phyloP scores from a whole-genome alignment of 2,113 vertebrate species.

The Aramus guarauna region DNA sequence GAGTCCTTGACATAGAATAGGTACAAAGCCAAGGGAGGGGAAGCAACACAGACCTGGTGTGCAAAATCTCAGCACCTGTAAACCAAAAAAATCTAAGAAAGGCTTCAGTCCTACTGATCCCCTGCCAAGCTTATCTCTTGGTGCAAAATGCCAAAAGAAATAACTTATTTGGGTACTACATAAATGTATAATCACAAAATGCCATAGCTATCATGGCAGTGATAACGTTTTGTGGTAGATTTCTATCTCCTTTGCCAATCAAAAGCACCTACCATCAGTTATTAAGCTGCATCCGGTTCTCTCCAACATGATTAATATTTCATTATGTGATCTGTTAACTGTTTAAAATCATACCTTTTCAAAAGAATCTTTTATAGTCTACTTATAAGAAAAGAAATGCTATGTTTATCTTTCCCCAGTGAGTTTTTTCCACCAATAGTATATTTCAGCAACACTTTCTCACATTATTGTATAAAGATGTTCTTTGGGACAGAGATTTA shows the following conservation, averaged over 20 bases:
- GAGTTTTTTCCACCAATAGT: not conserved
- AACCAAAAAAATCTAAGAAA: not conserved
- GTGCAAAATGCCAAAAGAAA: not conserved
- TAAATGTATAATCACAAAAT: slow-evolving; percentile 21
- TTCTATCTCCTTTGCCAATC: slow-evolving; percentile 13
- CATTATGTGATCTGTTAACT: slow-evolving; percentile 46
- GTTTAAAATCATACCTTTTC: slow-evolving; percentile 41
- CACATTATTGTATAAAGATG: not conserved
- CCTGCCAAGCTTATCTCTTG: not conserved
- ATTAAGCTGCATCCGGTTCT: slow-evolving; percentile 44
- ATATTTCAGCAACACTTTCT: slow-evolving; percentile 7
- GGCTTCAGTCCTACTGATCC: not conserved
- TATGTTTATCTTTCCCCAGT: not conserved
- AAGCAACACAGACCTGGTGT: fast-evolving
- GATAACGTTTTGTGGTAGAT: slow-evolving; percentile 4
- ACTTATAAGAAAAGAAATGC: slow-evolving; percentile 18
- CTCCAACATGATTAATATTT: slow-evolving; percentile 28
- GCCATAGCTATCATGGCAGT: not conserved
- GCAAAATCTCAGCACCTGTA: not conserved
- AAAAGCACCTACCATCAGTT: slow-evolving; percentile 25
- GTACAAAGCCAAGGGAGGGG: not conserved
- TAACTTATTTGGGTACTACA: not conserved
- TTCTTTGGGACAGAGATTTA: slow-evolving; percentile 1
- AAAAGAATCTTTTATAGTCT: not conserved
- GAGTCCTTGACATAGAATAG: not conserved